Base-by-base conservation (phyloP, 2,113 vertebrate species). In the Cyrtonyx montezumae region DNA sequence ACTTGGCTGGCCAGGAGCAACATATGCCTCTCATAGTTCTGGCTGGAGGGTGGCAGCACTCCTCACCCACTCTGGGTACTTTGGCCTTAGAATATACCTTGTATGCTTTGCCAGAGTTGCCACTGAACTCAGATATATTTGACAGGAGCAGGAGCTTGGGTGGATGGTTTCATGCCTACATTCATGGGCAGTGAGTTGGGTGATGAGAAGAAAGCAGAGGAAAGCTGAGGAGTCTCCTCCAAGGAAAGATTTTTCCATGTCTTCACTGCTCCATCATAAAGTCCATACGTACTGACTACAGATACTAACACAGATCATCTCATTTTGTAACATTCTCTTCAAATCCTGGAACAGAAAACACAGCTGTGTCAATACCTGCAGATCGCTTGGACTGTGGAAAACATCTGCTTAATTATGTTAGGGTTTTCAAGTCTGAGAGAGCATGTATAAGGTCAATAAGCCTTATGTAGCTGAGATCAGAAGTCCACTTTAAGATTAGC, bases 261-360 rank as follows among this genome's bases (percentile, higher is more conserved):
- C 84, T 92, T 83, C 34, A 21, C 49, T 62, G 49, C 6, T 25
- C 42, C 58, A 73, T 9, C 58, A 5, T 79, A 69, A 62, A 86
- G 56, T 78, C 82, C 51, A 46, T 80, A 43, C 62, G 77, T 75
- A 85, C 73, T 3, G 18, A 67, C 73, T 67, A 53, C 16, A 49
- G 70, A 23, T 76, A 92, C 21, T 13, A 36, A 36, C 19, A 34
- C 91, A 70, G 88, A 87, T 40, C 84, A 88, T 63, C 75, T 92
- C 61, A 20, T 88, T 67, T 59, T 12, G 30, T 87, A 66, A 62
- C 66, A 73, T 88, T 62, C 23, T 51, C 71, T 84, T 73, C 70
- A 37, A 48, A 20, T 53, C 21, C 40, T n/a, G 40, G 32, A 87
- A 30, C n/a, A 84, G 56, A 78, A 90, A 93, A 83, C 6, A 19